Conservation (phyloP, 2,113 vertebrate genomes). For the pig (Sus scrofa) region T2T-Sscrofa CM000828.6:59205501-59206000, state of each 20-base stretch:
- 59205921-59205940: neutral
- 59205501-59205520: neutral
- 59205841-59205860: neutral
- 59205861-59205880: neutral
- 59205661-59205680: neutral
- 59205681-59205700: neutral
- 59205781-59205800: constrained; percentile 7
- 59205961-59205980: neutral
- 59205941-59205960: neutral
- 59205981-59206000: neutral
- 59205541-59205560: neutral
- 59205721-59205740: neutral
- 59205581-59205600: neutral
- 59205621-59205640: neutral
- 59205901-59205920: neutral
- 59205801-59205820: neutral
- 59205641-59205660: too few relatives aligned
- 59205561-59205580: neutral
- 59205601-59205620: neutral
- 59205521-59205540: neutral
- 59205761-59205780: neutral
- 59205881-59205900: neutral
- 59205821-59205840: neutral
- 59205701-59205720: neutral
- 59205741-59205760: neutral